These are phyloP conservation scores for Ibidorhyncha struthersii DNA, from an alignment of 2,113 vertebrate genomes.

Conservation along the genomic window DNA sequence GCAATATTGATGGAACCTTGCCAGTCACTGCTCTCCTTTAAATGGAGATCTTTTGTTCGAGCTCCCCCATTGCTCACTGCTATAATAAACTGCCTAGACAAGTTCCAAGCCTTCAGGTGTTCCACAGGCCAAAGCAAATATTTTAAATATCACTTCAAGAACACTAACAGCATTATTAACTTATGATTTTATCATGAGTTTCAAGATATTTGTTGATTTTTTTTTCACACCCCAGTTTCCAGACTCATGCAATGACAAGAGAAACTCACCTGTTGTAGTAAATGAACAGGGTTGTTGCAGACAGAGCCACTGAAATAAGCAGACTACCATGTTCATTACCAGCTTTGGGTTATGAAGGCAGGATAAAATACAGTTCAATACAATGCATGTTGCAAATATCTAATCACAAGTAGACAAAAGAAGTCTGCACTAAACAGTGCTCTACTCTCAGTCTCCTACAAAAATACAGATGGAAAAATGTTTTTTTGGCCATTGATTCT, in stretches of 20 bases:
- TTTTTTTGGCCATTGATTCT: constrained; percentile 41
- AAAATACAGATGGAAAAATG: constrained; percentile 58
- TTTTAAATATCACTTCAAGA: background rate
- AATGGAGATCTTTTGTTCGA: background rate
- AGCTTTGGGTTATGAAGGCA: background rate
- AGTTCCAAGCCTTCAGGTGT: background rate
- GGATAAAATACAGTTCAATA: background rate
- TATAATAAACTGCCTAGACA: background rate
- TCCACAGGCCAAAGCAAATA: background rate
- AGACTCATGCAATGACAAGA: background rate
- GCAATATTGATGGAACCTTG: background rate
- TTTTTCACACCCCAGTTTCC: background rate
- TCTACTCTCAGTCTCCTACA: background rate
- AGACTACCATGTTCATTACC: background rate
- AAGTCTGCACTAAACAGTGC: background rate
- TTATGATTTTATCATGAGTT: background rate
- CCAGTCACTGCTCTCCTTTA: background rate
- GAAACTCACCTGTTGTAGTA: background rate
- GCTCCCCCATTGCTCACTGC: background rate
- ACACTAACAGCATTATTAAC: background rate
- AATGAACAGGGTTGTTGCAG: background rate
- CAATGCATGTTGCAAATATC: background rate
- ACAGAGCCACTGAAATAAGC: background rate
- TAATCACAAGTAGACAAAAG: constrained; percentile 27
- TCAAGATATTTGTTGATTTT: background rate